These are phyloP conservation scores for Urocolius indicus DNA, from an alignment of 2,113 vertebrate species.

Conservation along the genomic window DNA sequence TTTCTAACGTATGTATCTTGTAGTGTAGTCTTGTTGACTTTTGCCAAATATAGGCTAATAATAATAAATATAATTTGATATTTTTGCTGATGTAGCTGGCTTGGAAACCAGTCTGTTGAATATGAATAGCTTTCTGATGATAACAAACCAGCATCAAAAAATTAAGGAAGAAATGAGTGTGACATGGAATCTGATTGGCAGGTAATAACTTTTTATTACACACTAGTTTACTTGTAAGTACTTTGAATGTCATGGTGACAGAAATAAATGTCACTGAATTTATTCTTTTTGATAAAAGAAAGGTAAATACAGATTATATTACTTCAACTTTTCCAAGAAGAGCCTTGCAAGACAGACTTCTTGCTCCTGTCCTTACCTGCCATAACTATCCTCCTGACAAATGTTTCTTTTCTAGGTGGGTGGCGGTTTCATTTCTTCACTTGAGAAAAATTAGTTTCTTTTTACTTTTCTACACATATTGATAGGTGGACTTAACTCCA, in stretches of 20 bases:
- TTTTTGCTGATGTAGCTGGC: background rate
- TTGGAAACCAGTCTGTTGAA: background rate
- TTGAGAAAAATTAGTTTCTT: background rate
- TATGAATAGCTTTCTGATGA: background rate
- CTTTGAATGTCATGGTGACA: background rate
- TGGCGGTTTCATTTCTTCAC: background rate
- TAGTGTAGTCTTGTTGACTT: background rate
- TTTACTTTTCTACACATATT: background rate
- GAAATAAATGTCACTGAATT: slow-evolving; percentile 1
- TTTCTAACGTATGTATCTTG: background rate
- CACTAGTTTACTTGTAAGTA: background rate
- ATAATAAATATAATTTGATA: background rate
- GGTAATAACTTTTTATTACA: background rate
- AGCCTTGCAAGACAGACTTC: background rate
- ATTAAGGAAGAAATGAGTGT: background rate
- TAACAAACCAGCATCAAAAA: background rate
- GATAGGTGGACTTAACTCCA: background rate
- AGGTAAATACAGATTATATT: background rate
- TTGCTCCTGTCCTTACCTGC: background rate
- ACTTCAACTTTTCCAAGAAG: background rate
- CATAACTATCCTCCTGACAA: background rate
- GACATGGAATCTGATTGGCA: background rate
- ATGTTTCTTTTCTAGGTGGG: background rate
- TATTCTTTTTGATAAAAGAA: background rate
- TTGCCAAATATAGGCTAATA: background rate